A percentile compares a stretch with the other conserved stretches of the same genome.
Conservation (phyloP, 2,888 invertebrate genomes). For the Prostheceraeus crozeri region DNA sequence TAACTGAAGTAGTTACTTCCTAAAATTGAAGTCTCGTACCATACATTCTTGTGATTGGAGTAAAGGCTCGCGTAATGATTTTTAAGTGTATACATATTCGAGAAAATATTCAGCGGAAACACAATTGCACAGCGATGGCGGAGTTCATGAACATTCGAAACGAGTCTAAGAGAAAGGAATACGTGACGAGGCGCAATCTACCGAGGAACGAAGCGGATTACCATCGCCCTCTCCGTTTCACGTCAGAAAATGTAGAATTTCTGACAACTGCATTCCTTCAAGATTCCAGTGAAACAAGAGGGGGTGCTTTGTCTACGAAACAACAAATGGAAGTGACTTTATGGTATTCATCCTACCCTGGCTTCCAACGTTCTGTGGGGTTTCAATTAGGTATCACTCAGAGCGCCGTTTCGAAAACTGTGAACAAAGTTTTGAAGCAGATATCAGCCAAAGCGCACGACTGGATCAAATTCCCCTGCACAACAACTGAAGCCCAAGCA, state of each 20-base stretch:
- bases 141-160: too few relatives aligned
- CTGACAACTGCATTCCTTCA: not conserved
- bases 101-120: too few relatives aligned
- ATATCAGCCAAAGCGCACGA: not conserved
- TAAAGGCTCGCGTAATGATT: too few relatives aligned
- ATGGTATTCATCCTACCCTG: not conserved
- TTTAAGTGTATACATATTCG: too few relatives aligned
- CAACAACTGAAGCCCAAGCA: not conserved
- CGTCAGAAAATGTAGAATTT: constrained; percentile 8
- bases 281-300: not conserved
- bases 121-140: too few relatives aligned
- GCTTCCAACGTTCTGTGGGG: not conserved
- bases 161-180: too few relatives aligned
- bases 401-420: not conserved
- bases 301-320: not conserved
- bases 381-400: not conserved
- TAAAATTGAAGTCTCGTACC: too few relatives aligned
- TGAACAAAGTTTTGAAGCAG: not conserved
- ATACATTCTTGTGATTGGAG: too few relatives aligned
- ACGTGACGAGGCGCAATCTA: too few relatives aligned
- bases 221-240: too few relatives aligned
- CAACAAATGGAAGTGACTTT: constrained; percentile 4
- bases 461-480: not conserved
- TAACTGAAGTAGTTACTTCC: too few relatives aligned
- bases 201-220: too few relatives aligned